Evolutionary conservation across 1,140 invertebrate species (phyloP).

Genomic region (Chrysomallon squamiferum): DNA sequence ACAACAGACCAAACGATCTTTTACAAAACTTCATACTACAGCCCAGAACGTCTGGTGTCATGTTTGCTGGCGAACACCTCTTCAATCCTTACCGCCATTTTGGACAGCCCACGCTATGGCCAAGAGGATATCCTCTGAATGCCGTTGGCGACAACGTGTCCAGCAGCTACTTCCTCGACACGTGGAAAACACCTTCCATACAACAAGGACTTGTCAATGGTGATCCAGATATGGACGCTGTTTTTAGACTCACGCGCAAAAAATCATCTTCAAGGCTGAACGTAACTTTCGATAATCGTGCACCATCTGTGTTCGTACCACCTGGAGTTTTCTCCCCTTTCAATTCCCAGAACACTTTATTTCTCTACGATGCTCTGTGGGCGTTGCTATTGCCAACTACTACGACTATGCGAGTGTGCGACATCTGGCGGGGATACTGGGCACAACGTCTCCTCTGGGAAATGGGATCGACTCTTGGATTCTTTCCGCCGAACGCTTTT

Average conservation of each 20-base stretch:
- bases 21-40: constrained; percentile 18
- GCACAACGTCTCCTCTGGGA: constrained; percentile 49
- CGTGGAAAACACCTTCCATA: constrained; percentile 33
- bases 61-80: constrained; percentile 15
- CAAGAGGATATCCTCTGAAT: constrained; percentile 53
- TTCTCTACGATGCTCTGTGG: constrained; percentile 51
- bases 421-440: constrained; percentile 59
- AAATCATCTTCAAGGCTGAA: constrained; percentile 15
- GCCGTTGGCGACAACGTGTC: constrained; percentile 17
- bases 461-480: constrained; percentile 40
- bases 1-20: constrained; percentile 41
- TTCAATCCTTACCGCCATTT: constrained; percentile 55
- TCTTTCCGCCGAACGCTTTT: constrained; percentile 39
- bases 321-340: constrained; percentile 41
- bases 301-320: constrained; percentile 34
- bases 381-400: constrained; percentile 48
- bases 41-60: constrained; percentile 1
- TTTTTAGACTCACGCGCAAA: constrained; percentile 50
- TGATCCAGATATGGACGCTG: constrained; percentile 60
- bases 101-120: constrained; percentile 53
- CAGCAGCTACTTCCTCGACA: constrained; percentile 12
- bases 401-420: constrained; percentile 50
- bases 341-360: constrained; percentile 60
- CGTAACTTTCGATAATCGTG: constrained; percentile 35
- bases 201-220: constrained; percentile 58